Percentiles rank a stretch among this genome's conserved stretches.
Evolutionary conservation across 1,140 invertebrate genomes (phyloP).

Genomic region (Parasteatoda tepidariorum): DNA sequence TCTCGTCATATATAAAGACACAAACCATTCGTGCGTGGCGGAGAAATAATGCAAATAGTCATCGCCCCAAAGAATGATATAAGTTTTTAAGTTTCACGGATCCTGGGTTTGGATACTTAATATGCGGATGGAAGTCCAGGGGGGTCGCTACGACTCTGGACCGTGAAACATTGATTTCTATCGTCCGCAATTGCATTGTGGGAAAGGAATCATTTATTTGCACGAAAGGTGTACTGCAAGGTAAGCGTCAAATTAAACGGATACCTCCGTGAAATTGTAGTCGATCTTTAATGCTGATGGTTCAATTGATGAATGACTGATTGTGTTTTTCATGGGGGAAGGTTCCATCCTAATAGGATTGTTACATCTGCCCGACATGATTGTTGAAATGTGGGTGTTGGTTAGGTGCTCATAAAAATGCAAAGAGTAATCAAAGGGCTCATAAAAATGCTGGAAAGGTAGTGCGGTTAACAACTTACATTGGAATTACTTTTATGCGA

Average conservation of each 20-base stretch:
- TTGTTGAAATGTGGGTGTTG: neutral
- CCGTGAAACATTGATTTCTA: constrained; percentile 22
- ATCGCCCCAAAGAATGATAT: neutral
- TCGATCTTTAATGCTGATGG: neutral
- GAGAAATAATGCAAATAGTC: neutral
- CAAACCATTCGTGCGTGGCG: neutral
- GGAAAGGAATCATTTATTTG: too few relatives aligned
- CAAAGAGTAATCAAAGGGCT: neutral
- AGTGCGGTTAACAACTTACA: too few relatives aligned
- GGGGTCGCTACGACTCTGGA: too few relatives aligned
- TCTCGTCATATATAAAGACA: neutral
- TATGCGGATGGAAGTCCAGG: neutral
- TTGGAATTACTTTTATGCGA: too few relatives aligned
- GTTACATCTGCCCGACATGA: neutral
- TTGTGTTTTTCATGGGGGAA: neutral
- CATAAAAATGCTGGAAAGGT: too few relatives aligned
- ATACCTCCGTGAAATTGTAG: neutral
- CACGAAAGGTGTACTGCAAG: neutral
- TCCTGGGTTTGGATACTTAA: neutral
- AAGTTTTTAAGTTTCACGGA: neutral
- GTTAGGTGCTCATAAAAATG: neutral
- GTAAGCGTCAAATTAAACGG: constrained; percentile 11
- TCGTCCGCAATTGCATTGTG: too few relatives aligned
- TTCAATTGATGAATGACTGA: constrained; percentile 10
- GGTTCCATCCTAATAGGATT: neutral